Evolutionary conservation across 2,797 vertebrate genomes (phyloP).

Genomic region (Macroramphosus scolopax): DNA sequence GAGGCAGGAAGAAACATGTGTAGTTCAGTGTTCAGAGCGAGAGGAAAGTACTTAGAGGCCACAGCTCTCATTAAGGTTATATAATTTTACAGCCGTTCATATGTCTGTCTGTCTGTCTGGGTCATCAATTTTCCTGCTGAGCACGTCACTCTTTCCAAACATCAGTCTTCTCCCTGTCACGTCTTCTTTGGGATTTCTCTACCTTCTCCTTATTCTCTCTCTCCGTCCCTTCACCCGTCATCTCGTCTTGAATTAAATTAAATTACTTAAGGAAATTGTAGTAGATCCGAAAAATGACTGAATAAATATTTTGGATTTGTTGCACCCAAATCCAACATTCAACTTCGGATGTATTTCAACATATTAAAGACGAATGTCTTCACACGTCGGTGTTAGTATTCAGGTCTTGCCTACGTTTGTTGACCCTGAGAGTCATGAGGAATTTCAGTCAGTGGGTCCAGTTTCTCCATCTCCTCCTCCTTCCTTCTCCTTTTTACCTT

Average conservation of each 20-base stretch:
- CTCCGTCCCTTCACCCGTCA: too few relatives aligned
- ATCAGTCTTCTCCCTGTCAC: conserved; percentile 5
- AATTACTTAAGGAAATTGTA: too few relatives aligned
- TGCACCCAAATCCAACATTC: too few relatives aligned
- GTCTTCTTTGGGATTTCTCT: too few relatives aligned
- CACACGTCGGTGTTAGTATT: conserved; percentile 43
- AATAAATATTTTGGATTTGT: too few relatives aligned
- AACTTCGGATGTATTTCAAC: conserved; percentile 1
- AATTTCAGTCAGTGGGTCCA: conserved; percentile 60
- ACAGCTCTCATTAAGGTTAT: conserved; percentile 24
- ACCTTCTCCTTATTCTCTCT: too few relatives aligned
- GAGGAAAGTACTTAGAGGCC: too few relatives aligned
- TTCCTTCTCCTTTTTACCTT: conserved; percentile 9
- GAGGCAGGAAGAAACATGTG: conserved; percentile 3
- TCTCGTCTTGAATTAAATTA: background rate
- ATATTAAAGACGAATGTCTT: too few relatives aligned
- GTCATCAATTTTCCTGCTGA: conserved; percentile 25
- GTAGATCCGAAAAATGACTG: too few relatives aligned
- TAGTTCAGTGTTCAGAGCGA: conserved; percentile 2
- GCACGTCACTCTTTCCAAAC: conserved; percentile 11
- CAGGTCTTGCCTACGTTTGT: conserved; percentile 39
- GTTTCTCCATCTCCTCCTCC: conserved; percentile 12
- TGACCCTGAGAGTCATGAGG: conserved; percentile 72
- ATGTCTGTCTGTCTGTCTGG: conserved; percentile 7
- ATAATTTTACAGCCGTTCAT: conserved; percentile 29